Evolutionary conservation across 2,888 invertebrate species (phyloP).

Genomic region (Heliconius ethilla): DNA sequence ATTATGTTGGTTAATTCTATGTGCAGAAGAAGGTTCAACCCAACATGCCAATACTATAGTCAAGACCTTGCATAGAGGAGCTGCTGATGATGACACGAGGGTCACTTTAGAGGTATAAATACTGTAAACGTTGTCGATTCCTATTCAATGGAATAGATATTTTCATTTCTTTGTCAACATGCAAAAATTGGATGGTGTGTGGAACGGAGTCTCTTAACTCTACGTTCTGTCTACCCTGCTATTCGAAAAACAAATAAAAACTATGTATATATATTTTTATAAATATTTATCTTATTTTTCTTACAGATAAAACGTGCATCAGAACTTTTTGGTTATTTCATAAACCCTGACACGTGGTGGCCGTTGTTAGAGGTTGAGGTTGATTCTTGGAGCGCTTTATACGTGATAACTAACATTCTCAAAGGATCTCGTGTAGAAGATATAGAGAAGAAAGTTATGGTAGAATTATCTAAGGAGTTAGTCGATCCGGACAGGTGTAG

Average conservation of each 20-base stretch:
- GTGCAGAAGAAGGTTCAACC: conserved; percentile 88
- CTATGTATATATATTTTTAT: background rate
- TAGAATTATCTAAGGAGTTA: conserved; percentile 82
- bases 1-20: conserved; percentile 86
- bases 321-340: conserved; percentile 89
- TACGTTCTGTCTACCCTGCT: no score
- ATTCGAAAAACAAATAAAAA: background rate
- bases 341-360: conserved; percentile 85
- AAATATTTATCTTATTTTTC: conserved; percentile 8
- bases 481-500: conserved; percentile 83
- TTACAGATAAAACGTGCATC: conserved; percentile 84
- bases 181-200: no score
- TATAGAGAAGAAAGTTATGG: conserved; percentile 68
- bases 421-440: conserved; percentile 78
- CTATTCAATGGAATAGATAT: no score
- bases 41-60: conserved; percentile 85
- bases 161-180: no score
- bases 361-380: conserved; percentile 85
- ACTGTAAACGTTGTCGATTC: no score
- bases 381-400: conserved; percentile 79
- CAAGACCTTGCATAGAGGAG: conserved; percentile 77
- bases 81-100: conserved; percentile 85
- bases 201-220: no score
- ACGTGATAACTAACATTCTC: conserved; percentile 83
- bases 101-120: conserved; percentile 80